These are phyloP conservation scores for Xylocopa sonorina DNA, from an alignment of 1,140 invertebrate genomes.

Conservation along the genomic window DNA sequence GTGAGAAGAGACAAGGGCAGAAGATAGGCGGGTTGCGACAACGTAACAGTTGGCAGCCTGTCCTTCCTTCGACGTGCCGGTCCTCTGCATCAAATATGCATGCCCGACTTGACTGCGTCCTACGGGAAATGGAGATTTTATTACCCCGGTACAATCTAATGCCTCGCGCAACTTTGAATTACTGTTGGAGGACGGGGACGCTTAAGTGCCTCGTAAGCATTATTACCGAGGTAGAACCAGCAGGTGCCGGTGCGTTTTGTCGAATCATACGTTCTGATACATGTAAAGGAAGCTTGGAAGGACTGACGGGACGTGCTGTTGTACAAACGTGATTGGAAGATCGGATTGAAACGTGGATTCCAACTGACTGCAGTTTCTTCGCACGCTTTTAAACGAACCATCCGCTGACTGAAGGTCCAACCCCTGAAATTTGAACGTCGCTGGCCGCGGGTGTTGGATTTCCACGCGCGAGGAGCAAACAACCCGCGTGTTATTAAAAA, in stretches of 20 bases:
- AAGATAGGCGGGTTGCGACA: slow-evolving; percentile 21
- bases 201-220: slow-evolving; percentile 49
- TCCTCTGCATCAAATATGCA: slow-evolving; percentile 68
- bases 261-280: background rate
- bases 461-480: slow-evolving; percentile 38
- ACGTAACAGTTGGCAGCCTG: slow-evolving; percentile 34
- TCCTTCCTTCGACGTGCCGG: slow-evolving; percentile 64
- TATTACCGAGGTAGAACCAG: slow-evolving; percentile 4
- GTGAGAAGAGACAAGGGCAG: background rate
- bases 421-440: slow-evolving; percentile 19
- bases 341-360: too few relatives aligned
- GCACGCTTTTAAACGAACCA: background rate
- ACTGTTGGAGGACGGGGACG: slow-evolving; percentile 46
- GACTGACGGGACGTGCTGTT: too few relatives aligned
- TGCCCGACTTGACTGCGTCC: slow-evolving; percentile 68
- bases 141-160: slow-evolving; percentile 68
- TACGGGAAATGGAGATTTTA: slow-evolving; percentile 71
- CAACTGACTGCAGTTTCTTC: too few relatives aligned
- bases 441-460: slow-evolving; percentile 26
- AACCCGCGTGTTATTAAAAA: slow-evolving; percentile 55
- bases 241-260: background rate
- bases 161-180: slow-evolving; percentile 68
- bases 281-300: background rate
- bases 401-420: background rate
- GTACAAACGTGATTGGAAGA: too few relatives aligned